phyloP scores from a whole-genome alignment of 53 echinoderm and acorn worm genomes.

The Glandiceps talaboti region DNA sequence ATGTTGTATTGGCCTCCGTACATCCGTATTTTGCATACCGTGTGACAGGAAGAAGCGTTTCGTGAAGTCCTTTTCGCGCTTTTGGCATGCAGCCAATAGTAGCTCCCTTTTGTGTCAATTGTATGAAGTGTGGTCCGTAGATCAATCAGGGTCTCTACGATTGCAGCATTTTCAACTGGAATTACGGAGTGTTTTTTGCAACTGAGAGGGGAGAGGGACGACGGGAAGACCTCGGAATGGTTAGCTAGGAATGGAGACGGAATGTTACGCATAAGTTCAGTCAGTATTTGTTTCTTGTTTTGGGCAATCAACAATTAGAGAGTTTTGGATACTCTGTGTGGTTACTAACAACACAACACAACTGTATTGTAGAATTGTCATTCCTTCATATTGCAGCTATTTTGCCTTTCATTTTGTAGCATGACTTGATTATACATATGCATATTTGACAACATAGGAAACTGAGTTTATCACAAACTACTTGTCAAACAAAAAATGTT shows the following conservation, averaged over 20 bases:
- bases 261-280: not conserved
- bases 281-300: not conserved
- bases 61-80: not conserved
- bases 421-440: too few species aligned
- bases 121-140: not conserved
- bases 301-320: too few species aligned
- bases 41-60: not conserved
- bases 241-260: not conserved
- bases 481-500: too few species aligned
- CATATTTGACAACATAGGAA: too few species aligned
- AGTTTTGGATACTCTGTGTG: not conserved
- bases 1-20: not conserved
- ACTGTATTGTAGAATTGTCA: too few species aligned
- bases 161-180: not conserved
- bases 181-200: not conserved
- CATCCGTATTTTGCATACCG: not conserved
- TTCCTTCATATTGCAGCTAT: too few species aligned
- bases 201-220: not conserved
- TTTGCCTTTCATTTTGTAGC: too few species aligned
- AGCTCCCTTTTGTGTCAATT: not conserved
- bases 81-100: not conserved
- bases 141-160: not conserved
- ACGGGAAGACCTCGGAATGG: not conserved
- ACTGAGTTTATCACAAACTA: too few species aligned
- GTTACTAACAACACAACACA: not conserved